Conservation (phyloP, 37 sponge, comb jelly and placozoan genomes). For the Agelas oroides region DNA sequence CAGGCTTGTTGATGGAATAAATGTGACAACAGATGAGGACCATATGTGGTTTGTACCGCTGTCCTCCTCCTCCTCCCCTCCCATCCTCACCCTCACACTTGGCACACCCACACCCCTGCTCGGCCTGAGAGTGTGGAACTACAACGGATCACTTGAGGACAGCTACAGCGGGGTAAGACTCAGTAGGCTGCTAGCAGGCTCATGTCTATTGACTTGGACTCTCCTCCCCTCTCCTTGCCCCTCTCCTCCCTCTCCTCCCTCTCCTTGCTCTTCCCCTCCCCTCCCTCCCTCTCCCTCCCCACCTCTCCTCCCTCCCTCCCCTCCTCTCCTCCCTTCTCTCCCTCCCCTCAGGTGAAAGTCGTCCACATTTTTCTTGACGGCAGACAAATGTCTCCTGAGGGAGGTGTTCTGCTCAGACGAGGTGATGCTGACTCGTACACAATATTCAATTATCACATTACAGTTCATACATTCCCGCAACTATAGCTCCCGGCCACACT, state of each 20-base stretch:
- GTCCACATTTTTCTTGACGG: conserved; percentile 73
- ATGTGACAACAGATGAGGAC: conserved; percentile 74
- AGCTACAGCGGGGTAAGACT: conserved; percentile 82
- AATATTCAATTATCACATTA: background rate
- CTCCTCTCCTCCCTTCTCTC: too few species aligned
- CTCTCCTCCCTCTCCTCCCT: too few species aligned
- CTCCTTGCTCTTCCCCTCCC: too few species aligned
- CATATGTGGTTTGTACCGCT: conserved; percentile 90
- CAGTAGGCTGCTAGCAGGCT: too few species aligned
- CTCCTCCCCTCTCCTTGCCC: too few species aligned
- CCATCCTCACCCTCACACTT: conserved; percentile 64
- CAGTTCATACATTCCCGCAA: too few species aligned
- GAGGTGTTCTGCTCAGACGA: conserved; percentile 57
- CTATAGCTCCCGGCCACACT: conserved; percentile 81
- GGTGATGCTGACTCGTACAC: conserved; percentile 1
- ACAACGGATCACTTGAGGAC: conserved; percentile 92
- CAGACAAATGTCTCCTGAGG: conserved; percentile 23
- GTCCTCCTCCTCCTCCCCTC: conserved; percentile 18
- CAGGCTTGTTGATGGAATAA: conserved; percentile 78
- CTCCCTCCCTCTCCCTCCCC: too few species aligned
- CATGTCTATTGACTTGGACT: too few species aligned
- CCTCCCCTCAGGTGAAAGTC: conserved; percentile 56
- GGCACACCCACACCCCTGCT: conserved; percentile 26
- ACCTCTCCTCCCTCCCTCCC: too few species aligned
- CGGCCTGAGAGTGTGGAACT: conserved; percentile 90